These are phyloP conservation scores for Stratiomys singularior DNA, from an alignment of 2,888 invertebrate genomes.

Conservation along the genomic window DNA sequence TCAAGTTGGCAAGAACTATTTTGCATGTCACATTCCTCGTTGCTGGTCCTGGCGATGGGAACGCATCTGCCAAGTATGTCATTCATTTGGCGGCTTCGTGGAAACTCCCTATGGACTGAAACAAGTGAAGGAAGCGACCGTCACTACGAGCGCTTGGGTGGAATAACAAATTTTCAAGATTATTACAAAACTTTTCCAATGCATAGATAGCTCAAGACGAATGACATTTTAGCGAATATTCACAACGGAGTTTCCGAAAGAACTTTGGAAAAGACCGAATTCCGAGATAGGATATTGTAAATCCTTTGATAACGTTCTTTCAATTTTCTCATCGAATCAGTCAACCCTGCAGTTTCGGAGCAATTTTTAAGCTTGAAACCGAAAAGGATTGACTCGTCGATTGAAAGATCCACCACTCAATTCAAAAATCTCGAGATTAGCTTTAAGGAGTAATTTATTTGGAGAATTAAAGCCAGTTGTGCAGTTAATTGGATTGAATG, in stretches of 20 bases:
- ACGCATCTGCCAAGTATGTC: constrained; percentile 36
- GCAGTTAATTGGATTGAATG: too few relatives aligned
- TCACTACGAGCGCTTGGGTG: too few relatives aligned
- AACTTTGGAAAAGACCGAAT: not conserved
- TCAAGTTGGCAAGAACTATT: constrained; percentile 47
- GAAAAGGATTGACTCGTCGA: too few relatives aligned
- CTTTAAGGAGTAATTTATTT: not conserved
- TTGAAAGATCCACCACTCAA: too few relatives aligned
- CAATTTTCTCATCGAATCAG: not conserved
- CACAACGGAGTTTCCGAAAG: not conserved
- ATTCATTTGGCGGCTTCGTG: too few relatives aligned
- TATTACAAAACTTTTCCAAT: constrained; percentile 50
- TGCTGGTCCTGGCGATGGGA: not conserved
- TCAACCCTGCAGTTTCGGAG: not conserved
- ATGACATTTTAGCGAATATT: not conserved
- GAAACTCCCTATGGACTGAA: not conserved
- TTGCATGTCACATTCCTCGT: constrained; percentile 35
- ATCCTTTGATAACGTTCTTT: too few relatives aligned
- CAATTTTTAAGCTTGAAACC: too few relatives aligned
- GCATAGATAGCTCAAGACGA: constrained; percentile 36
- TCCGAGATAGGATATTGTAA: too few relatives aligned
- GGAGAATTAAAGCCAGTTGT: too few relatives aligned
- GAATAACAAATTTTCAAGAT: constrained; percentile 48
- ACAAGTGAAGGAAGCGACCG: too few relatives aligned
- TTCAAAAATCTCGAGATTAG: not conserved